phyloP scores from a whole-genome alignment of 2,888 invertebrate genomes.

The Myopa testacea region DNA sequence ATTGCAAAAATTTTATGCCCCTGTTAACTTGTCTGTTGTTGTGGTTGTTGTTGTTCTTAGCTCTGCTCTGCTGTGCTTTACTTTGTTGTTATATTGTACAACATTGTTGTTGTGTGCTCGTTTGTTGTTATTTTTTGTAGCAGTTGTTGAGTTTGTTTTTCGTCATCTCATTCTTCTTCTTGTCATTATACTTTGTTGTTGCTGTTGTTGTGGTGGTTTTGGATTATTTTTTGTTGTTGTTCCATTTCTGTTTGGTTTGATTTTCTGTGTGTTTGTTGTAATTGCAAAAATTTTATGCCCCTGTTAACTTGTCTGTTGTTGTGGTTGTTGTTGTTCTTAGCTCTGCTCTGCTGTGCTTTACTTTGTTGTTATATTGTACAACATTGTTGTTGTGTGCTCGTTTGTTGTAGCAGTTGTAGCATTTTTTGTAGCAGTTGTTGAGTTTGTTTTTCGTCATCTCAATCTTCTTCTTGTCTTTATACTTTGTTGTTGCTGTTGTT shows the following conservation, averaged over 20 bases:
- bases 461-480: background rate
- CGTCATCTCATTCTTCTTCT: background rate
- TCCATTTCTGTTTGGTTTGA: background rate
- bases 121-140: background rate
- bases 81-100: too few relatives aligned
- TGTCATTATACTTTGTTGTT: background rate
- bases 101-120: background rate
- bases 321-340: background rate
- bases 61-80: too few relatives aligned
- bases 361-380: too few relatives aligned
- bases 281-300: background rate
- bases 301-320: constrained; percentile 23
- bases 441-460: background rate
- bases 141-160: constrained; percentile 6
- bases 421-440: constrained; percentile 4
- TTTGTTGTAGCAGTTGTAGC: too few relatives aligned
- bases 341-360: too few relatives aligned
- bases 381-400: background rate
- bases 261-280: constrained; percentile 4
- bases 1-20: constrained; percentile 5
- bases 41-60: background rate
- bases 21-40: constrained; percentile 24
- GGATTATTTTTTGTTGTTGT: background rate
- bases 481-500: constrained; percentile 8
- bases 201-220: constrained; percentile 21